Evolutionary conservation across 2,888 invertebrate genomes (phyloP).

Genomic region (Rhaphigaster nebulosa): DNA sequence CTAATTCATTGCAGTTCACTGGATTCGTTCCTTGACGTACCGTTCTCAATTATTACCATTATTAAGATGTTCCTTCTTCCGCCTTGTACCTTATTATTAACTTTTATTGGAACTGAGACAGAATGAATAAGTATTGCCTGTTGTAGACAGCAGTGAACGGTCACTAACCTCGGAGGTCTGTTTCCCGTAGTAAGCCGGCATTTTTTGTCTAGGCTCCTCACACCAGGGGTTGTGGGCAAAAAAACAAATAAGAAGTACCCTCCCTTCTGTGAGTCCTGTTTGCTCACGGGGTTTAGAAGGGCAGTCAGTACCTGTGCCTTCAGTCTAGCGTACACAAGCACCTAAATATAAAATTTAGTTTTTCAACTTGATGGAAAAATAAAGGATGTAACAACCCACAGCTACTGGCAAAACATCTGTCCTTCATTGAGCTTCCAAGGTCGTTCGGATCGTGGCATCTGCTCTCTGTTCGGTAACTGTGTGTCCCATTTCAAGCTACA

Average conservation of each 20-base stretch:
- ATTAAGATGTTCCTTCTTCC: too few species aligned
- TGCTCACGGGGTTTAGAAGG: not conserved
- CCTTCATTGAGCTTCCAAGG: not conserved
- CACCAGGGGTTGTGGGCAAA: slow-evolving; percentile 32
- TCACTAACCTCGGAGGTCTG: not conserved
- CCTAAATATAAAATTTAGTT: not conserved
- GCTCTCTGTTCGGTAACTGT: not conserved
- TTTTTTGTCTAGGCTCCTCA: slow-evolving; percentile 23
- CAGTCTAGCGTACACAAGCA: not conserved
- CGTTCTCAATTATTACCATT: too few species aligned
- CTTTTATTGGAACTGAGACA: not conserved
- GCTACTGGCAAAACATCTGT: not conserved
- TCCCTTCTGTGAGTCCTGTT: not conserved
- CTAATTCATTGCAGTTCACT: too few species aligned
- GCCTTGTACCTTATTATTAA: not conserved
- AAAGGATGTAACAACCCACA: not conserved
- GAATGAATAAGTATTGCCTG: not conserved
- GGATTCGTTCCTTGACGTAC: too few species aligned
- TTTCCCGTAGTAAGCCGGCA: not conserved
- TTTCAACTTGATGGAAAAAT: not conserved
- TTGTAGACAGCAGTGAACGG: not conserved
- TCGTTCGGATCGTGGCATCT: not conserved
- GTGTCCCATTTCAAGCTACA: not conserved
- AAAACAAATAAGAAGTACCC: slow-evolving; percentile 7
- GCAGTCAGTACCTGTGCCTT: not conserved